Evolutionary conservation across 2,888 invertebrate genomes (phyloP), one percentile per base, ranked within the genome.

Genomic region (Dolomedes plantarius): DNA sequence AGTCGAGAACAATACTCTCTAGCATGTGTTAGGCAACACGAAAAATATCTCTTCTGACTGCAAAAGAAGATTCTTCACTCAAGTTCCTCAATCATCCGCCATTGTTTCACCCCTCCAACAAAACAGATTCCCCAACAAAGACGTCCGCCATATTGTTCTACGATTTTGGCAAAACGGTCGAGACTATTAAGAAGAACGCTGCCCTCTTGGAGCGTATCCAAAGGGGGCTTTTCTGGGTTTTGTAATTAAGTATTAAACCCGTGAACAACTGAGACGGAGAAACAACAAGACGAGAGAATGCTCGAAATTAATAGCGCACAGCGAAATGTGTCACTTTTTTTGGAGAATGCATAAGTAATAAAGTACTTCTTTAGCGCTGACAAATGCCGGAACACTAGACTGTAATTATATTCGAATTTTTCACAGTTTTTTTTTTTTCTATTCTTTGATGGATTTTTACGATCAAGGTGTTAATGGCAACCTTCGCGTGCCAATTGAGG

Each of bases 171-270:
- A 56, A 29, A 73, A 50, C 13, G 50, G 31, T 11, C n/a, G n/a
- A n/a, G 41, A 64, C 27, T 56, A 69, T 56, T 56, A 67, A 67
- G 67, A 67, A 67, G 67, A n/a, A 67, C 19, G 19, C 36, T 36
- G 32, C 62, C 23, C 6, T 79, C 65, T 73, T 79, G 79, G 79
- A 72, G n/a, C 16, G 7, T 2, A 6, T 72, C 79, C 79, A 79
- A 41, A 31, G 16, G 29, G 16, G 29, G 5, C n/a, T 29, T n/a
- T 56, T 28, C 36, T n/a, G n/a, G 32, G 31, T 65, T 65, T 65
- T 28, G 28, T 79, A 79, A 79, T 79, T 79, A 79, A 79, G 79
- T 79, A 79, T 72, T 79, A 72, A 79, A 72, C 39, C 65, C 46
- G 65, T 50, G 79, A 79, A 79, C 46, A 77, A 69, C 46, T 76